A percentile compares a stretch with the other conserved stretches of the same genome.
phyloP scores from a whole-genome alignment of 2,888 invertebrate genomes.

The Caenorhabditis afra region DNA sequence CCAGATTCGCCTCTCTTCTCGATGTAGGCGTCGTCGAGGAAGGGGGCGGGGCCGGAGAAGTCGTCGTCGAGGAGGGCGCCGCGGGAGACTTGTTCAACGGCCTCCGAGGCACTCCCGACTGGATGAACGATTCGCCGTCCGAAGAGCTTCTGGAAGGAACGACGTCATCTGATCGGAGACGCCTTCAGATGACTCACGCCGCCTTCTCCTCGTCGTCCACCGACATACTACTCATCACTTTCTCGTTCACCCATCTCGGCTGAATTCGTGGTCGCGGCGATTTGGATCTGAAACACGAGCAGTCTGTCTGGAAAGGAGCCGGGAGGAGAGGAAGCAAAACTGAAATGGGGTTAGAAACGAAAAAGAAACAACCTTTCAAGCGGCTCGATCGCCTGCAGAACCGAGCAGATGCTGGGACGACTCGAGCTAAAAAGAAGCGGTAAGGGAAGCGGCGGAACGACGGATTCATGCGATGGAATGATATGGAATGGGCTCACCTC shows the following conservation, averaged over 20 bases:
- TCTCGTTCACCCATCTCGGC: constrained; percentile 80
- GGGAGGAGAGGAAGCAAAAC: constrained; percentile 14
- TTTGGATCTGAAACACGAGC: constrained; percentile 69
- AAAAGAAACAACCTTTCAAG: constrained; percentile 52
- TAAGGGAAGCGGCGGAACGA: constrained; percentile 13
- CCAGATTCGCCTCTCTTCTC: constrained; percentile 66
- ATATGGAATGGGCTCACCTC: constrained; percentile 6
- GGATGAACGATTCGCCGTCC: constrained; percentile 66
- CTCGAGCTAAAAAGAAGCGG: constrained; percentile 45
- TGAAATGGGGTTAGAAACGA: constrained; percentile 8
- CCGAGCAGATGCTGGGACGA: constrained; percentile 58
- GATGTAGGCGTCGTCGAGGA: constrained; percentile 21
- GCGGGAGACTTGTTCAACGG: constrained; percentile 2
- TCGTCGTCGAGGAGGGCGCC: constrained; percentile 12
- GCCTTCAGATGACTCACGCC: constrained; percentile 24
- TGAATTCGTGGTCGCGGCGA: constrained; percentile 78
- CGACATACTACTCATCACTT: constrained; percentile 78
- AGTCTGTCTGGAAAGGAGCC: background rate
- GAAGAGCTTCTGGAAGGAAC: constrained; percentile 60
- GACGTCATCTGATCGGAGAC: background rate
- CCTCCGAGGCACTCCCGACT: constrained; percentile 60
- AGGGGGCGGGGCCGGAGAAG: constrained; percentile 33
- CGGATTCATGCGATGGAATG: background rate
- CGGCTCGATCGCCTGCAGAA: constrained; percentile 59
- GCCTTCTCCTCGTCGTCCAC: constrained; percentile 75